Evolutionary conservation across 2,888 invertebrate species (phyloP), one percentile per base, ranked within the genome.

Genomic region (Pyrocoelia pectoralis): DNA sequence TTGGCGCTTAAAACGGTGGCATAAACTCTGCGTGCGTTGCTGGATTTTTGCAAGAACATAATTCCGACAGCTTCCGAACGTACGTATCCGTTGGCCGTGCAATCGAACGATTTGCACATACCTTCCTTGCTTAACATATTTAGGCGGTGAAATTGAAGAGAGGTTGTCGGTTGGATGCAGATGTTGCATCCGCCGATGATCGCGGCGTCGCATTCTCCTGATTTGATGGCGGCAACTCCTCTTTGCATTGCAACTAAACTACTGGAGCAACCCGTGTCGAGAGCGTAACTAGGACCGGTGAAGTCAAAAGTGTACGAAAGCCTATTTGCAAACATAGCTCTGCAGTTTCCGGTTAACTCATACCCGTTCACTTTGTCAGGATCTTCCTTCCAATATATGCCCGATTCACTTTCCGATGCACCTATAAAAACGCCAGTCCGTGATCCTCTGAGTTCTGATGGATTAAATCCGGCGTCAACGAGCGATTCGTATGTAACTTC

Each of bases 241-340:
- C 95, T 94, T 76, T 97, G 91, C 77, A 98, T 83, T 12, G 97
- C 98, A 79, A 94, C 89, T 79, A 98, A 83, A 68, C 96, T 94
- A 74, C 97, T 97, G 0, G 98, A 98, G 82, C 98, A 99, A 6
- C 98, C 98, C 1, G 98, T 98, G 83, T 99, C 98, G 50, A 98
- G 83, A 28, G 97, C 92, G 82, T 92, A 97, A 79, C 97, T 97
- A 6, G 98, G 98, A 1, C 98, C 97, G 78, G 88, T 92, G 70
- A 98, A 91, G 80, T 98, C 97, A 82, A 98, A 98, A 51, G 95
- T 91, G 84, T 91, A 99, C 0, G 98, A 98, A 66, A 99, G 86
- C 75, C 98, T 89, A 83, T 98, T 98, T 66, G 98, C 91, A 83
- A 98, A 97, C 98, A 98, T 98, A 63, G 97, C 94, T 56, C 95